These are phyloP conservation scores for Synergus japonicus DNA, from an alignment of 2,888 invertebrate species.

Conservation along the genomic window DNA sequence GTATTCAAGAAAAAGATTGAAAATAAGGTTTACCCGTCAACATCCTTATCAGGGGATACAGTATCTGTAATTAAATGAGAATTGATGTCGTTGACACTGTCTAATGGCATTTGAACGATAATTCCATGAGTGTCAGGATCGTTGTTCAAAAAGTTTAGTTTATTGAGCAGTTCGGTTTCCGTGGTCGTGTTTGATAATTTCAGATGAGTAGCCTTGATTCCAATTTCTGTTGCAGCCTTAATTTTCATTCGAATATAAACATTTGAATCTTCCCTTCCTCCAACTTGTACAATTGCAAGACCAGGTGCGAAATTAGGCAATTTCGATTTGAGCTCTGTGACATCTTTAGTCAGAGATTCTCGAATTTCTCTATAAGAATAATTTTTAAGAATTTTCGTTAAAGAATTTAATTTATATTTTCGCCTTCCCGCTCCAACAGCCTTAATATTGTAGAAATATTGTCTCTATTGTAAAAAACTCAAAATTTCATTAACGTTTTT, in stretches of 20 bases:
- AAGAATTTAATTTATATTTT: no score
- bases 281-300: slow-evolving; percentile 97
- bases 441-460: not conserved
- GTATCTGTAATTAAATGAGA: slow-evolving; percentile 91
- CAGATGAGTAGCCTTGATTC: slow-evolving; percentile 89
- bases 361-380: slow-evolving; percentile 83
- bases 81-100: slow-evolving; percentile 89
- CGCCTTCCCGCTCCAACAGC: no score
- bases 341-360: slow-evolving; percentile 83
- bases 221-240: slow-evolving; percentile 93
- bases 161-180: slow-evolving; percentile 86
- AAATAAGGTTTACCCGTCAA: slow-evolving; percentile 88
- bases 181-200: slow-evolving; percentile 89
- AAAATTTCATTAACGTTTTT: not conserved
- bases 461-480: not conserved
- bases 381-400: slow-evolving; percentile 10
- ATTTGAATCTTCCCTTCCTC: slow-evolving; percentile 97
- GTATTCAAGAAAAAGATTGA: not conserved
- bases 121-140: slow-evolving; percentile 94
- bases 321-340: slow-evolving; percentile 80
- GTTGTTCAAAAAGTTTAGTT: slow-evolving; percentile 87
- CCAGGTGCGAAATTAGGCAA: slow-evolving; percentile 85
- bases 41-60: slow-evolving; percentile 94
- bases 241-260: slow-evolving; percentile 98
- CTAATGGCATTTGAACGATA: slow-evolving; percentile 97